Percentiles rank a stretch among this genome's conserved stretches.
phyloP scores from a whole-genome alignment of 2,888 invertebrate species.

The Xestobium rufovillosum region DNA sequence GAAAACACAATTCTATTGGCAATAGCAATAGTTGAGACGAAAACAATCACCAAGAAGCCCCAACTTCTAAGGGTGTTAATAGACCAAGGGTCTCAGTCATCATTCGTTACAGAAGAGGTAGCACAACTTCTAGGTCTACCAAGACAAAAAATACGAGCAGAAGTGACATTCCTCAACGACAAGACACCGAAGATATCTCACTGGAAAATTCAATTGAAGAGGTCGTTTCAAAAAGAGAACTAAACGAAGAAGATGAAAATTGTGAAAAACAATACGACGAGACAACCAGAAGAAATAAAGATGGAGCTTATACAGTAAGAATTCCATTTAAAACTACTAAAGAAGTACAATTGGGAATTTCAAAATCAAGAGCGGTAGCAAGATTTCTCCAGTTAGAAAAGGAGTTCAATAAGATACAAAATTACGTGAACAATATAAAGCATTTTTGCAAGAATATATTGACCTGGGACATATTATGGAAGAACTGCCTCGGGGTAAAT shows the following conservation, averaged over 20 bases:
- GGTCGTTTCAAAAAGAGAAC: background rate
- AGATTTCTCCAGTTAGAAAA: conserved; percentile 17
- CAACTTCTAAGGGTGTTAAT: conserved; percentile 7
- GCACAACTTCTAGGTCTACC: conserved; percentile 11
- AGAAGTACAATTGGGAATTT: conserved; percentile 11
- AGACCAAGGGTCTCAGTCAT: too few relatives aligned
- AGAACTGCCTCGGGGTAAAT: background rate
- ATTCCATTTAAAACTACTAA: conserved; percentile 16
- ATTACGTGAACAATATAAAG: too few relatives aligned
- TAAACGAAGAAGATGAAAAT: conserved; percentile 11
- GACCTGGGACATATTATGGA: conserved; percentile 17
- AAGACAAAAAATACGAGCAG: too few relatives aligned
- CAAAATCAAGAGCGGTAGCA: conserved; percentile 14
- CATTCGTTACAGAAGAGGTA: too few relatives aligned
- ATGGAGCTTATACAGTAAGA: conserved; percentile 15
- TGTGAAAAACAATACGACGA: conserved; percentile 14
- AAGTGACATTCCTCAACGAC: background rate
- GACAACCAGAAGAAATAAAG: conserved; percentile 6
- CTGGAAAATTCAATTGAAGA: conserved; percentile 8
- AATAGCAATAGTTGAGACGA: conserved; percentile 8
- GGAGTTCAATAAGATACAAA: too few relatives aligned
- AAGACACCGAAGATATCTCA: background rate
- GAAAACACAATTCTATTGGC: conserved; percentile 4
- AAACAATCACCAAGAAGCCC: background rate
- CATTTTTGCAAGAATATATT: conserved; percentile 19